Percentiles rank a stretch among this genome's conserved stretches.
These are phyloP conservation scores for Acromyrmex echinatior DNA, from an alignment of 1,140 invertebrate species.

Conservation along the genomic window DNA sequence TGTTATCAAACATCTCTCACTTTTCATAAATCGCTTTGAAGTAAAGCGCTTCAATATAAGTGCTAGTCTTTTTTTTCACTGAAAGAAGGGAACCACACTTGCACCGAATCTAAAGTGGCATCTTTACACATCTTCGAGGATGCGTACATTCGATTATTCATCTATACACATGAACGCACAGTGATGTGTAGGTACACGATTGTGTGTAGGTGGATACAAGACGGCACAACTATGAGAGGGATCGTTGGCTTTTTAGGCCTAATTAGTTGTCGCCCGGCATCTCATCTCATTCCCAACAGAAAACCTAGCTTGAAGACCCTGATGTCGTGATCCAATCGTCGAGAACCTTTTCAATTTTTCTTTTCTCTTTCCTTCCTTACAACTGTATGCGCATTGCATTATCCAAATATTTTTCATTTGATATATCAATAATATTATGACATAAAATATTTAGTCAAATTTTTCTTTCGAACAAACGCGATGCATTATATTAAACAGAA, in stretches of 20 bases:
- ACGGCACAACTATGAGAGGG: constrained; percentile 78
- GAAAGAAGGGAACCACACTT: constrained; percentile 22
- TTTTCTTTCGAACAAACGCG: background rate
- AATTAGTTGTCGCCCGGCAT: constrained; percentile 86
- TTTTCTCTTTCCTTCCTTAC: constrained; percentile 24
- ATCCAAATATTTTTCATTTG: background rate
- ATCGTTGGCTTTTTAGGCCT: constrained; percentile 85
- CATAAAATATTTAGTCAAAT: background rate
- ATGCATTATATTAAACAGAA: background rate
- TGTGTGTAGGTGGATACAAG: constrained; percentile 43
- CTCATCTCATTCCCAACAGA: constrained; percentile 79
- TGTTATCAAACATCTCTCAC: constrained; percentile 57
- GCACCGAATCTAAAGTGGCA: constrained; percentile 73
- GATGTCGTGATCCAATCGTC: constrained; percentile 70
- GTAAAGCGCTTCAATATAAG: background rate
- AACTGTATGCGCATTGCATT: background rate
- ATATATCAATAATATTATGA: background rate
- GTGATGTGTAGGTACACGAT: background rate
- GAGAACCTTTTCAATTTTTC: constrained; percentile 64
- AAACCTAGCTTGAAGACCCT: constrained; percentile 66
- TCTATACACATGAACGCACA: background rate
- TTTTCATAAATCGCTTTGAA: constrained; percentile 36
- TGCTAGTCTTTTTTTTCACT: constrained; percentile 32
- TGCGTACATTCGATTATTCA: constrained; percentile 6
- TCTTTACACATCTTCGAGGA: constrained; percentile 62